Base-by-base conservation (phyloP, 2,113 vertebrate species). In the Cinclus mexicanus region DNA sequence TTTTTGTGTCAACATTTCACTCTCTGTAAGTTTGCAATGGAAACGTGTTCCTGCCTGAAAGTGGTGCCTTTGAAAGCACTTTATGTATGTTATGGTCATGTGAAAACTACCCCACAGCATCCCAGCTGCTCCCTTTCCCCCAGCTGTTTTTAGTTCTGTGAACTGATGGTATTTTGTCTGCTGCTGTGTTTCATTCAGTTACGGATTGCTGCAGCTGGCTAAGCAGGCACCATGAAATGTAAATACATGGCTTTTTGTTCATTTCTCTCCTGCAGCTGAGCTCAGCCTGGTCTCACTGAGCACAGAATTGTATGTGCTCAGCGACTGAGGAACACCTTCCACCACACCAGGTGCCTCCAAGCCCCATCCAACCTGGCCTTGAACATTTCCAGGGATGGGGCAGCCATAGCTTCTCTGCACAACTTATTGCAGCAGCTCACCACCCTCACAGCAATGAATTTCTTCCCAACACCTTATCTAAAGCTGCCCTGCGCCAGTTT, bases 251-350 rank as follows among this genome's bases (percentile, higher is more conserved):
- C 10, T 71, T 89, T 93, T 79, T 49, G 39, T 39, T 82, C 5
- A 7, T 14, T 74, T 64, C 19, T 33, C 14, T 64, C 50, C 41
- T 31, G 28, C 6, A 37, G 29, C 44, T 33, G 61, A 65, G 76
- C 57, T 70, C 74, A 63, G 44, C 18, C 39, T 42, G 11, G 6
- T 41, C 46, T 37, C 56, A 6, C 35, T 0, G 31, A 44, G 26
- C 3, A 4, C 0, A 0, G 2, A 1, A 18, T 0, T 0, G 17
- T 7, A 10, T 3, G 2, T 10, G 47, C 12, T 12, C 9, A 6
- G n/a, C 10, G 33, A 4, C 53, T 22, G 29, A 67, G 60, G 33
- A 33, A 28, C 53, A 53, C 39, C 17, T 76, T 35, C 24, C 70
- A 41, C 24, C 20, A 25, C 2, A 1, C 24, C 53, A 47, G 17